phyloP scores from a whole-genome alignment of 2,888 invertebrate genomes.

The Xestia c-nigrum region DNA sequence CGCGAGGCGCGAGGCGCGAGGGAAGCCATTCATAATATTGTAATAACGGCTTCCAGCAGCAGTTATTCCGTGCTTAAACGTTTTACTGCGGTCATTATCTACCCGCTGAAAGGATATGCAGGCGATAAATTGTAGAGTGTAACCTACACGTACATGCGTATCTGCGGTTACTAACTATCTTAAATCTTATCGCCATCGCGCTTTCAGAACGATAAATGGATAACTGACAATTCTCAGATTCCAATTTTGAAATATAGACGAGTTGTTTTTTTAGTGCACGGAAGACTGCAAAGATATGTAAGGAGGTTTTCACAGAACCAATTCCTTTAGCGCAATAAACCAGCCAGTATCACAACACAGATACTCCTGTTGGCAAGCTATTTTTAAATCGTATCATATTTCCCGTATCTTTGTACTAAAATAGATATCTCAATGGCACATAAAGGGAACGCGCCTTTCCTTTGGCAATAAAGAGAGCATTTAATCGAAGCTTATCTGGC shows the following conservation, averaged over 20 bases:
- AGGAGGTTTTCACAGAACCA: constrained; percentile 3
- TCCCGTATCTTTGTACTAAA: constrained; percentile 76
- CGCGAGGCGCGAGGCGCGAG: constrained; percentile 77
- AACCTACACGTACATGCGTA: constrained; percentile 82
- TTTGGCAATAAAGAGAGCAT: constrained; percentile 89
- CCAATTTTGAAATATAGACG: constrained; percentile 10
- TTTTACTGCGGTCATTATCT: constrained; percentile 91
- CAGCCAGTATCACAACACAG: constrained; percentile 23
- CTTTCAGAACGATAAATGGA: constrained; percentile 39
- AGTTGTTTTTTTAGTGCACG: neutral
- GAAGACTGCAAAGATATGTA: neutral
- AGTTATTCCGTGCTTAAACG: constrained; percentile 90
- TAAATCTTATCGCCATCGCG: constrained; percentile 58
- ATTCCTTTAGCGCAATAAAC: constrained; percentile 39
- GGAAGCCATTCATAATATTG: constrained; percentile 90
- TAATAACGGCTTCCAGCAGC: constrained; percentile 89
- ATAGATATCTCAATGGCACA: constrained; percentile 87
- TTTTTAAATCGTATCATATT: constrained; percentile 69
- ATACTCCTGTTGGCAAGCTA: constrained; percentile 34
- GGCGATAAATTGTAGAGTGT: constrained; percentile 87
- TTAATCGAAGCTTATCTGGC: constrained; percentile 90
- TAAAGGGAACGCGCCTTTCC: constrained; percentile 89
- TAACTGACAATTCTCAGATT: constrained; percentile 38
- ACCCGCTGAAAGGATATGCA: constrained; percentile 91
- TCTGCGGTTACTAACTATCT: constrained; percentile 69